A percentile compares a stretch with the other conserved stretches of the same genome.
These are phyloP conservation scores for Hipparchia semele DNA, from an alignment of 2,888 invertebrate species.

Conservation along the genomic window DNA sequence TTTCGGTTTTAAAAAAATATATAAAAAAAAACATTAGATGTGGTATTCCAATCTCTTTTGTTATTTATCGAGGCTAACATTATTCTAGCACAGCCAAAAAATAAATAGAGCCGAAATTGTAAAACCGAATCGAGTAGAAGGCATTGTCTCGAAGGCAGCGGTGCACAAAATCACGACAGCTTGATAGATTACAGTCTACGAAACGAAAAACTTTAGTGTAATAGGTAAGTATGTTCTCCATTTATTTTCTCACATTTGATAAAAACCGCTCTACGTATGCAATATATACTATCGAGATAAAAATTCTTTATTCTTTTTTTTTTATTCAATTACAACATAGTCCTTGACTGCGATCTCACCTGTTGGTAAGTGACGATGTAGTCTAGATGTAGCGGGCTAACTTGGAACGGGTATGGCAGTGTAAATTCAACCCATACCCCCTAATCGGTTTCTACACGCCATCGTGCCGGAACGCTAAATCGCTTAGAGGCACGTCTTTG, in stretches of 20 bases:
- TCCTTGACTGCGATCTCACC: no score
- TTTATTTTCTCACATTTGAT: slow-evolving; percentile 8
- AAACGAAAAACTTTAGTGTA: slow-evolving; percentile 17
- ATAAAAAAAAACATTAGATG: not conserved
- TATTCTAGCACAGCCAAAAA: slow-evolving; percentile 11
- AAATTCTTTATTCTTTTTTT: not conserved
- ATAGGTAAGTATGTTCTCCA: not conserved
- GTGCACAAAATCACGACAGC: slow-evolving; percentile 31
- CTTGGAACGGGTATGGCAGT: no score
- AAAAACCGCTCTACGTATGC: not conserved
- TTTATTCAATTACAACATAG: no score
- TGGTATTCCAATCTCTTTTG: not conserved
- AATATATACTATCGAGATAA: no score
- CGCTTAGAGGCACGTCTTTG: no score
- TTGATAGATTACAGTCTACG: slow-evolving; percentile 30
- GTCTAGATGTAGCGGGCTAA: no score
- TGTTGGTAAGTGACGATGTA: no score
- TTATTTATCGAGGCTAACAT: not conserved
- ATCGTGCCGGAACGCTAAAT: no score
- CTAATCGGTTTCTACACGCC: no score
- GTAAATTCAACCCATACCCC: no score
- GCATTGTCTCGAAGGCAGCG: slow-evolving; percentile 30
- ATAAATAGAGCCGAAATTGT: slow-evolving; percentile 22
- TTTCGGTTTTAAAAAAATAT: not conserved
- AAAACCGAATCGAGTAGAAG: slow-evolving; percentile 25